A percentile compares a stretch with the other conserved stretches of the same genome.
phyloP scores from a whole-genome alignment of 1,140 invertebrate species.

The Zaprionus kolodkinae region DNA sequence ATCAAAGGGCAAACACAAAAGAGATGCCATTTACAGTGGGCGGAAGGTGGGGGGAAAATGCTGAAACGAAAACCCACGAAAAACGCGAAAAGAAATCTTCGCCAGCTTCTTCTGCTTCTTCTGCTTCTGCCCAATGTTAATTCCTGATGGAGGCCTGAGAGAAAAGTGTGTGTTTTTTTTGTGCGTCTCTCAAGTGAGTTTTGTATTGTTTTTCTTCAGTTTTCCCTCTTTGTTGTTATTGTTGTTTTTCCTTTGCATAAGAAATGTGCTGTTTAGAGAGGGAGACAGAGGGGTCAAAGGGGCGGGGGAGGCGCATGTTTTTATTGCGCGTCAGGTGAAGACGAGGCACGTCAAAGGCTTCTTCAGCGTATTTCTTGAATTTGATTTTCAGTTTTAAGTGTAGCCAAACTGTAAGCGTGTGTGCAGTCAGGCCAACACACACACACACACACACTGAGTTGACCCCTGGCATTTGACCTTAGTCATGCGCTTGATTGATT shows the following conservation, averaged over 20 bases:
- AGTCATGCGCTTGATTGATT: constrained; percentile 66
- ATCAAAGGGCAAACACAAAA: constrained; percentile 56
- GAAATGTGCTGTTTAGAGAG: constrained; percentile 31
- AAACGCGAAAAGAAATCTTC: constrained; percentile 47
- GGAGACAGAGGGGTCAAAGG: too few relatives aligned
- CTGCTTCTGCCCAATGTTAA: constrained; percentile 46
- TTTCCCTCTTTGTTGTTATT: constrained; percentile 40
- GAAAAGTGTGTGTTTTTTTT: constrained; percentile 26
- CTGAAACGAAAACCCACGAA: constrained; percentile 19
- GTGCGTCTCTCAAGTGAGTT: constrained; percentile 17
- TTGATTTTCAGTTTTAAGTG: not conserved
- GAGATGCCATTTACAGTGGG: not conserved
- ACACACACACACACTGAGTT: constrained; percentile 23
- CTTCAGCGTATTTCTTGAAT: not conserved
- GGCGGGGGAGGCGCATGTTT: constrained; percentile 23
- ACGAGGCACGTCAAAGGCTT: constrained; percentile 12
- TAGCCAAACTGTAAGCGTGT: constrained; percentile 13
- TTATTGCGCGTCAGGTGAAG: constrained; percentile 41
- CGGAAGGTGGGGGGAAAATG: not conserved
- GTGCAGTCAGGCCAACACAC: constrained; percentile 45
- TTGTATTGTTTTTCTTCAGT: constrained; percentile 21
- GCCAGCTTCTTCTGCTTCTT: constrained; percentile 37
- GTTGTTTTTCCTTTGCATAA: constrained; percentile 48
- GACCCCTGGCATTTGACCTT: constrained; percentile 51
- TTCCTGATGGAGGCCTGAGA: constrained; percentile 35